Evolutionary conservation across 2,113 vertebrate genomes (phyloP), one percentile per base, ranked within the genome.

Genomic region (Acrocephalus kingi): DNA sequence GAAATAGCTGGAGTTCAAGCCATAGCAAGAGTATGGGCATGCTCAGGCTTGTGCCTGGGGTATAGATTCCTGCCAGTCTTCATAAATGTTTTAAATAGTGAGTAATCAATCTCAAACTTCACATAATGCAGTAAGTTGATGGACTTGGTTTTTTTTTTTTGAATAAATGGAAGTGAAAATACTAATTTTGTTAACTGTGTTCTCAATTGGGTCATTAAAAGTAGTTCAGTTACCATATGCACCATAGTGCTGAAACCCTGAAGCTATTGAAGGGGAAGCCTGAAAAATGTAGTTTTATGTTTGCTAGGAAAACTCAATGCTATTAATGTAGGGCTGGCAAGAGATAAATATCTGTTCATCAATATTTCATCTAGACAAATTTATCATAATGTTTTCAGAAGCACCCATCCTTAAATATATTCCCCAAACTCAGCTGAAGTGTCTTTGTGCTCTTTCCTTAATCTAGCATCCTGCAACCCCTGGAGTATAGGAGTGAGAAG

Each of bases 351-450:
- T 75, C 66, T 68, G 66, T 71, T 66, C 55, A 94, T 89, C 94
- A 94, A 45, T 86, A 86, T 94, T 96, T 96, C 28, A 79, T 92
- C 92, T 78, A 87, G 63, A 92, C 72, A 76, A 87, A 63, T 84
- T 72, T 76, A 79, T 95, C 21, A 80, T 85, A 23, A 73, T 81
- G 84, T 67, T 48, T 91, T 69, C 76, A 85, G 85, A 87, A 91
- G 63, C 61, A 84, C 18, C 74, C 49, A 76, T 81, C 77, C 64
- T 76, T 95, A 89, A 80, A 90, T 52, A 41, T 39, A 93, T 90
- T 94, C 80, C 55, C 54, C 61, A 74, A 72, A 68, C 43, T 85
- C 59, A 43, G 2, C 51, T 69, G 33, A 87, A 87, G 14, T 64
- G 8, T 86, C 49, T 72, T 75, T 55, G 54, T 67, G n/a, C 39